Conservation (phyloP, 2,113 vertebrate species). For the Aptenodytes patagonicus region DNA sequence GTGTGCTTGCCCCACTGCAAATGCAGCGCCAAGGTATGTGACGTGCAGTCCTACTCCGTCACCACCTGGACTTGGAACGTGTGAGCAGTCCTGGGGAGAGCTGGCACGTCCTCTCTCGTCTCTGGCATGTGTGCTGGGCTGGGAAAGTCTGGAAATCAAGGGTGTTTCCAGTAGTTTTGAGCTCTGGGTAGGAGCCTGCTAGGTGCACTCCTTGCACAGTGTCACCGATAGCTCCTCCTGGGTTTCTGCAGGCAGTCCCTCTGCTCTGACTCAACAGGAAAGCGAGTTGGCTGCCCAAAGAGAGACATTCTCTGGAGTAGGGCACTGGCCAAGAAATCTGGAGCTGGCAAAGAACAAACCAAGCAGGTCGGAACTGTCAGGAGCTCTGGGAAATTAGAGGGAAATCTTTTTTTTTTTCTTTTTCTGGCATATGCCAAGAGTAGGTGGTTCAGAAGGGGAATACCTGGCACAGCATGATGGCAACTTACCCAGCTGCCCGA, state of each 20-base stretch:
- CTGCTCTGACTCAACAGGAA: background rate
- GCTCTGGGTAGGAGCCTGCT: background rate
- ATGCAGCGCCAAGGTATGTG: accelerated
- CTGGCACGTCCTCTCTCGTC: background rate
- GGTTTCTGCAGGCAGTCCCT: background rate
- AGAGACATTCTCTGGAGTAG: background rate
- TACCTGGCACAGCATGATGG: background rate
- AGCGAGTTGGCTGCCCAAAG: background rate
- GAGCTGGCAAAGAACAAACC: constrained; percentile 13
- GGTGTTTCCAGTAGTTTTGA: background rate
- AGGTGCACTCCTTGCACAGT: background rate
- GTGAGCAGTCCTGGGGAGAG: background rate
- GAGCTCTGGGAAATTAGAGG: background rate
- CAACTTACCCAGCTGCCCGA: background rate
- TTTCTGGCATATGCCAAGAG: background rate
- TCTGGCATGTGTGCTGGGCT: background rate
- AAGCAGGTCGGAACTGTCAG: constrained; percentile 7
- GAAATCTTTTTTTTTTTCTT: background rate
- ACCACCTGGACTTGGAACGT: background rate
- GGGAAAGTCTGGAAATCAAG: background rate
- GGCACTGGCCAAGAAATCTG: background rate
- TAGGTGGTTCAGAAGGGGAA: constrained; percentile 11
- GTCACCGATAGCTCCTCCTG: background rate
- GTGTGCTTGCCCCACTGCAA: background rate
- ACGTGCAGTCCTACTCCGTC: background rate